Conservation (phyloP, 2,888 invertebrate species). For the Lasius fuliginosus region DNA sequence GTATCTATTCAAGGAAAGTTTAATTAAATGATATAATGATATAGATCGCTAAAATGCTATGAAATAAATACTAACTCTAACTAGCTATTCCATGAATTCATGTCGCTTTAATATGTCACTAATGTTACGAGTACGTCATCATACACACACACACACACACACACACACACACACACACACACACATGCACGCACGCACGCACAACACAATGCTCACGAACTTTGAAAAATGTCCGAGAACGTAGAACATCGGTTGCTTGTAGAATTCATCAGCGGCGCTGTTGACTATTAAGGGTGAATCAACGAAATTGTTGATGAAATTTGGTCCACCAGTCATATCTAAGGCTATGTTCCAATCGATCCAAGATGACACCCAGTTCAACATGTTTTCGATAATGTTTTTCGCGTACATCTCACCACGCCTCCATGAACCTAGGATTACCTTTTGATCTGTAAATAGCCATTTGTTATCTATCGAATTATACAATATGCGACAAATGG, state of each 20-base stretch:
- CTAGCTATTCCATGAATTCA: background rate
- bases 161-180: background rate
- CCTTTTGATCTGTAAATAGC: constrained; percentile 81
- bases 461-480: background rate
- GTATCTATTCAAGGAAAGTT: constrained; percentile 45
- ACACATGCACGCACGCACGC: background rate
- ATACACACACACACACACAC: background rate
- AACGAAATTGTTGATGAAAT: constrained; percentile 88
- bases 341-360: constrained; percentile 96
- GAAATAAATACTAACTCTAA: background rate
- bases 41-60: background rate
- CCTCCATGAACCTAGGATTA: constrained; percentile 92
- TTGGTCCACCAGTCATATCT: constrained; percentile 91
- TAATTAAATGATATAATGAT: background rate
- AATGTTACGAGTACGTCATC: background rate
- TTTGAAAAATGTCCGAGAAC: constrained; percentile 91
- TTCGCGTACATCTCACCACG: constrained; percentile 89
- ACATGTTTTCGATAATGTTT: constrained; percentile 88
- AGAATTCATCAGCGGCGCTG: constrained; percentile 90
- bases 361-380: constrained; percentile 93
- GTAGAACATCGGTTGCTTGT: constrained; percentile 96
- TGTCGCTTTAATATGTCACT: background rate
- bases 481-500: background rate
- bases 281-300: constrained; percentile 93
- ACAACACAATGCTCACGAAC: background rate